phyloP scores from a whole-genome alignment of 2,797 vertebrate genomes.

The Loris lydekkerianus region DNA sequence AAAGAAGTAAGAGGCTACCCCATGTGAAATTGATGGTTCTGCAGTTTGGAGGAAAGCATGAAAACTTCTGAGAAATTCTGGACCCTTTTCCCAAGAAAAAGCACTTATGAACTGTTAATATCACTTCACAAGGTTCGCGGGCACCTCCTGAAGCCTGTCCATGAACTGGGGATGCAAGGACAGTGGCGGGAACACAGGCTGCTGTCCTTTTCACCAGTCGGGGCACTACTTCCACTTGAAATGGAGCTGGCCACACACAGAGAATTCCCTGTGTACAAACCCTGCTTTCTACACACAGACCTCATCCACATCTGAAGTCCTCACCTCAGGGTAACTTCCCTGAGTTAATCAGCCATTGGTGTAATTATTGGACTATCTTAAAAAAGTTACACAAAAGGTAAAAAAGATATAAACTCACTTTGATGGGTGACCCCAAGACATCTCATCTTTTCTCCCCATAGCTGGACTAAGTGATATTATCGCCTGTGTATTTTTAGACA shows the following conservation, averaged over 20 bases:
- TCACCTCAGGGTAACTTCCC: neutral
- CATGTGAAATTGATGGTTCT: neutral
- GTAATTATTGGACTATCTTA: neutral
- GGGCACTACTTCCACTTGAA: neutral
- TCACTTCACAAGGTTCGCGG: neutral
- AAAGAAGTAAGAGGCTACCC: neutral
- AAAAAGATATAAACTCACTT: neutral
- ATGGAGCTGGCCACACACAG: neutral
- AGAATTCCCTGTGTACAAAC: neutral
- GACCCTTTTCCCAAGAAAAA: conserved; percentile 20
- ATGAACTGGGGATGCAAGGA: neutral
- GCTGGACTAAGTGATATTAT: neutral
- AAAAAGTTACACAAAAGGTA: neutral
- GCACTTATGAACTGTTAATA: neutral
- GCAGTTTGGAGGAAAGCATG: neutral
- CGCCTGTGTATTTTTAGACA: neutral
- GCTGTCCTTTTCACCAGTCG: neutral
- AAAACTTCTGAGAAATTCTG: neutral
- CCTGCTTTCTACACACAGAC: neutral
- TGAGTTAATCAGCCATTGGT: neutral
- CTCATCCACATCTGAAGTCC: neutral
- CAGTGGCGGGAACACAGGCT: neutral
- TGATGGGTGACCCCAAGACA: neutral
- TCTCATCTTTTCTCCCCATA: neutral
- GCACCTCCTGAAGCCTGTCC: neutral